These are phyloP conservation scores for Psittacara wagleri DNA, from an alignment of 2,113 vertebrate genomes.

Conservation along the genomic window DNA sequence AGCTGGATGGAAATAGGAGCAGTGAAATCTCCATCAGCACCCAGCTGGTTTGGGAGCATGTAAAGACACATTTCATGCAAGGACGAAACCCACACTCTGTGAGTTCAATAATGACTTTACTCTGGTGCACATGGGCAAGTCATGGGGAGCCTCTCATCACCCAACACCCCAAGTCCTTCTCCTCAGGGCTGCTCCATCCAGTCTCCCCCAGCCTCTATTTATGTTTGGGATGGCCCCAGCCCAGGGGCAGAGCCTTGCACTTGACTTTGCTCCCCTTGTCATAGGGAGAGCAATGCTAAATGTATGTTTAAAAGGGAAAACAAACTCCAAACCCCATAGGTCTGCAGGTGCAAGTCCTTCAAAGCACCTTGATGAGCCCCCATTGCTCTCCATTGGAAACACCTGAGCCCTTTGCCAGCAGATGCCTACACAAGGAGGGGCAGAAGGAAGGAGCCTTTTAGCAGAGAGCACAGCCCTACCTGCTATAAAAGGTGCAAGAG, in stretches of 20 bases:
- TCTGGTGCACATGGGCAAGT: neutral
- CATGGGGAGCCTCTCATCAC: neutral
- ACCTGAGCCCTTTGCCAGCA: neutral
- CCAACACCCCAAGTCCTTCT: neutral
- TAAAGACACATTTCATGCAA: neutral
- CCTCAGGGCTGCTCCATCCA: neutral
- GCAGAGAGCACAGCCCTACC: neutral
- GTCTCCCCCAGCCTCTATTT: neutral
- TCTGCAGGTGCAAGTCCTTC: neutral
- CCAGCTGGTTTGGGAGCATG: neutral
- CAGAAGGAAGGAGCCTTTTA: neutral
- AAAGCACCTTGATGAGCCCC: neutral
- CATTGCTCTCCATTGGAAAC: rapidly evolving
- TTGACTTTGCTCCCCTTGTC: neutral
- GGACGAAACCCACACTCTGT: neutral
- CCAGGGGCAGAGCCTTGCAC: neutral
- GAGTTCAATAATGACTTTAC: neutral
- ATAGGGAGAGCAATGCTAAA: rapidly evolving
- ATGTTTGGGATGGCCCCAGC: neutral
- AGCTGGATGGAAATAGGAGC: neutral
- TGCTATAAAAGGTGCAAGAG: neutral
- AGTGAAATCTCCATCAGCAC: neutral
- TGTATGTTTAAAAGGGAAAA: neutral
- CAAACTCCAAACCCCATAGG: too few relatives aligned
- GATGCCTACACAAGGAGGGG: neutral